Conservation (phyloP, 2,113 vertebrate genomes). For the Muscicapa adusta region DNA sequence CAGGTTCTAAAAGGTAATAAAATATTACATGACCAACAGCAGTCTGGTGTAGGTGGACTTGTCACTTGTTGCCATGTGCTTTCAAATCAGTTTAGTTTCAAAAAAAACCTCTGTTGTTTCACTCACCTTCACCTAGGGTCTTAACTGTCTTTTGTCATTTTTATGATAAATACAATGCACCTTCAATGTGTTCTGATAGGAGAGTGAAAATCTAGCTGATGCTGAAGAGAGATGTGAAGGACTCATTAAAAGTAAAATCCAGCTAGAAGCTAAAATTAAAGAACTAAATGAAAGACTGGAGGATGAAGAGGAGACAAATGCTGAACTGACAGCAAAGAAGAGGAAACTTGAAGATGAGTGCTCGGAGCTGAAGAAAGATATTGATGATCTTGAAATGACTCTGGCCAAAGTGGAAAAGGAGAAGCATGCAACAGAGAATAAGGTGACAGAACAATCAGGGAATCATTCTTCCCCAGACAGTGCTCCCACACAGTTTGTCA, state of each 20-base stretch:
- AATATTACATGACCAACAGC: neutral
- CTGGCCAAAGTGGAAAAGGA: conserved; percentile 83
- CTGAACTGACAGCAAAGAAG: conserved; percentile 62
- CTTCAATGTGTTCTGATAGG: conserved; percentile 61
- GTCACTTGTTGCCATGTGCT: neutral
- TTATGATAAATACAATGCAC: conserved; percentile 29
- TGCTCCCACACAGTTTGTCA: neutral
- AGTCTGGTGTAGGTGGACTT: neutral
- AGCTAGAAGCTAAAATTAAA: conserved; percentile 79
- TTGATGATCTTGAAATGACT: conserved; percentile 83
- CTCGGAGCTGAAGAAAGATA: conserved; percentile 82
- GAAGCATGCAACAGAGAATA: conserved; percentile 84
- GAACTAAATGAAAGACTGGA: conserved; percentile 80
- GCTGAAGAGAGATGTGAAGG: conserved; percentile 76
- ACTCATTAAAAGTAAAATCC: conserved; percentile 76
- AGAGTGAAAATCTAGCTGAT: conserved; percentile 73
- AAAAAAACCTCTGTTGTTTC: neutral
- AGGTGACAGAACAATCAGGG: conserved; percentile 53
- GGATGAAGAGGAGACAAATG: conserved; percentile 72
- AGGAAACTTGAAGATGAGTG: conserved; percentile 83
- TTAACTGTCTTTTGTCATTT: neutral
- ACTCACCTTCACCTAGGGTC: rapidly evolving
- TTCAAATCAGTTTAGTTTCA: neutral
- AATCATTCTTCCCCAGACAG: neutral
- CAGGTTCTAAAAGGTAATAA: neutral